phyloP scores from a whole-genome alignment of 2,797 vertebrate genomes.

The Acipenser ruthenus region DNA sequence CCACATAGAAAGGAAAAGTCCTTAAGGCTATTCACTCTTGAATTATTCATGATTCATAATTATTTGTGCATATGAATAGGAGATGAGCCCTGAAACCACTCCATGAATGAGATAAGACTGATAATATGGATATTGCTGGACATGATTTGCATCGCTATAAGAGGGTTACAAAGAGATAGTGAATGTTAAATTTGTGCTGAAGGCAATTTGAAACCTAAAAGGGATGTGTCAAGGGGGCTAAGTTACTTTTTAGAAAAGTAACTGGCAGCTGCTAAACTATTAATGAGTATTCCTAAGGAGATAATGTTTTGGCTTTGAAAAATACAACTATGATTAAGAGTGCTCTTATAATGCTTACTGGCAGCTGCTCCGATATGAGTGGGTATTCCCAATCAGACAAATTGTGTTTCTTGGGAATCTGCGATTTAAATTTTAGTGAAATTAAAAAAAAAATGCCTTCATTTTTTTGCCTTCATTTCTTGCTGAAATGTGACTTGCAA shows the following conservation, averaged over 20 bases:
- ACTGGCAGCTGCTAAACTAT: conserved; percentile 2
- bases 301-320: conserved; percentile 1
- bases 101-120: neutral
- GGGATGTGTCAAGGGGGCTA: conserved; percentile 1
- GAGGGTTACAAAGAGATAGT: neutral
- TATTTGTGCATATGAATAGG: conserved; percentile 9
- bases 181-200: neutral
- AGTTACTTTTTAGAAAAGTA: neutral
- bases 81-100: conserved; percentile 10
- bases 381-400: neutral
- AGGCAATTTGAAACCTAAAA: conserved; percentile 5
- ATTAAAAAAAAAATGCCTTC: neutral
- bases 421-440: neutral
- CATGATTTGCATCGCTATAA: conserved; percentile 5
- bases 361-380: neutral
- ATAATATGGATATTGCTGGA: conserved; percentile 4
- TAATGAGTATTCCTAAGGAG: neutral
- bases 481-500: neutral
- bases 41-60: conserved; percentile 11
- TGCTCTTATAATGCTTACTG: conserved; percentile 1
- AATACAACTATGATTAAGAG: neutral
- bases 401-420: neutral
- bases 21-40: conserved; percentile 1
- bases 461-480: neutral
- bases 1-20: neutral